These are phyloP conservation scores for Pseudochaenichthys georgianus DNA, from an alignment of 2,797 vertebrate species.

Conservation along the genomic window DNA sequence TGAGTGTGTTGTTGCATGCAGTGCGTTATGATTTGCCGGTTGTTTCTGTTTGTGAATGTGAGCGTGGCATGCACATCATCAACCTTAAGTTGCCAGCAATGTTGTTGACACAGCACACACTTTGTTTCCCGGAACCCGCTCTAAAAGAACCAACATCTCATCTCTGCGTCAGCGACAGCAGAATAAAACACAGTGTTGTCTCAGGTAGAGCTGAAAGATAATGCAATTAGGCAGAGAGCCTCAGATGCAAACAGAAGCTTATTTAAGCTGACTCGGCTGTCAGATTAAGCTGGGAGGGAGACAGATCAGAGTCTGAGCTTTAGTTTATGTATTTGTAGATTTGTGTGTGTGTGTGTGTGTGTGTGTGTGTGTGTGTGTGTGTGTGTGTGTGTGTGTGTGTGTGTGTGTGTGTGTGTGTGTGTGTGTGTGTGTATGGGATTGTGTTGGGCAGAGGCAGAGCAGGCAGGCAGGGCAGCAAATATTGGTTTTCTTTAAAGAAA, in stretches of 20 bases:
- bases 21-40: conserved; percentile 25
- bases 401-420: no score
- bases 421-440: not conserved
- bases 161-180: conserved; percentile 33
- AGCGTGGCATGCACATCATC: not conserved
- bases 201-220: conserved; percentile 56
- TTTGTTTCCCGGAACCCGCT: conserved; percentile 14
- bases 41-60: not conserved
- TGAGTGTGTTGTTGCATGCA: conserved; percentile 41
- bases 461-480: conserved; percentile 19
- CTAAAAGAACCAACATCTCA: conserved; percentile 6
- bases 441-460: conserved; percentile 6
- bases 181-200: conserved; percentile 34
- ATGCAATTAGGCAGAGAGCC: conserved; percentile 58
- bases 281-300: conserved; percentile 54
- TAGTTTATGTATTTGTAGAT: conserved; percentile 29
- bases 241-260: conserved; percentile 46
- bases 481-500: no score
- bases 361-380: no score
- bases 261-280: conserved; percentile 60
- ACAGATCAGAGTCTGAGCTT: conserved; percentile 49
- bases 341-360: no score
- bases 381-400: no score
- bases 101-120: conserved; percentile 15
- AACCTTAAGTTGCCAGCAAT: not conserved